phyloP scores from a whole-genome alignment of 2,797 vertebrate genomes.

The Myripristis murdjan region DNA sequence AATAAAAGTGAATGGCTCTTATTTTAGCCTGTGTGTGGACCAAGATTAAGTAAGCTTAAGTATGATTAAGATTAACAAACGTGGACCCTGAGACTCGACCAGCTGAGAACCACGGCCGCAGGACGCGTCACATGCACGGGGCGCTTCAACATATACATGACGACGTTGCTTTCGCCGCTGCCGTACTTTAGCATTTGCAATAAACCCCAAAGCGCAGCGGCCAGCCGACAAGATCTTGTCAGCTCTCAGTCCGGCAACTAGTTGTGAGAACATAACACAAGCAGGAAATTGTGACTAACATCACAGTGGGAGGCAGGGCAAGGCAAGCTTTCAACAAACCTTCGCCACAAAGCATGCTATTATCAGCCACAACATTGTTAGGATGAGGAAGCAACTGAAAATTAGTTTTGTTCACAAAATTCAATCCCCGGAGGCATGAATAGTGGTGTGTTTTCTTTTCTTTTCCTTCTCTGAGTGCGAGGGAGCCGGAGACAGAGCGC shows the following conservation, averaged over 20 bases:
- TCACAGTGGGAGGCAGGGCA: conserved; percentile 27
- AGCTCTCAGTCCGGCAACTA: conserved; percentile 21
- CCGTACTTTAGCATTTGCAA: conserved; percentile 17
- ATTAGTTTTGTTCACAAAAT: neutral
- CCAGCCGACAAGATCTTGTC: neutral
- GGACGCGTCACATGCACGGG: neutral
- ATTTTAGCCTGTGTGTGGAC: too few species aligned
- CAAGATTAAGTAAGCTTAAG: too few species aligned
- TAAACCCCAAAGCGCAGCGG: conserved; percentile 2
- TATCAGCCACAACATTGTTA: conserved; percentile 15
- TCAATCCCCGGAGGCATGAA: neutral
- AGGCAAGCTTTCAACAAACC: conserved; percentile 45
- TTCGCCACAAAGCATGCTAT: conserved; percentile 51
- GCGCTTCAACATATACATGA: neutral
- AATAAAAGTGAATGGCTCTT: too few species aligned
- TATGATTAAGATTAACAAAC: too few species aligned
- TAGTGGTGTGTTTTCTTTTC: neutral
- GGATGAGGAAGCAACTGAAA: conserved; percentile 5
- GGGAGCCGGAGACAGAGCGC: conserved; percentile 31
- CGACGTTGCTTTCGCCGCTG: neutral
- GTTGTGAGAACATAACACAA: conserved; percentile 34
- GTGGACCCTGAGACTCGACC: too few species aligned
- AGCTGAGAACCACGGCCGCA: too few species aligned
- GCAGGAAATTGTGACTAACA: conserved; percentile 34
- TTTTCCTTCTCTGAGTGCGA: conserved; percentile 8